These are phyloP conservation scores for Eristalinus sepulchralis DNA, from an alignment of 2,888 invertebrate genomes.

Conservation along the genomic window DNA sequence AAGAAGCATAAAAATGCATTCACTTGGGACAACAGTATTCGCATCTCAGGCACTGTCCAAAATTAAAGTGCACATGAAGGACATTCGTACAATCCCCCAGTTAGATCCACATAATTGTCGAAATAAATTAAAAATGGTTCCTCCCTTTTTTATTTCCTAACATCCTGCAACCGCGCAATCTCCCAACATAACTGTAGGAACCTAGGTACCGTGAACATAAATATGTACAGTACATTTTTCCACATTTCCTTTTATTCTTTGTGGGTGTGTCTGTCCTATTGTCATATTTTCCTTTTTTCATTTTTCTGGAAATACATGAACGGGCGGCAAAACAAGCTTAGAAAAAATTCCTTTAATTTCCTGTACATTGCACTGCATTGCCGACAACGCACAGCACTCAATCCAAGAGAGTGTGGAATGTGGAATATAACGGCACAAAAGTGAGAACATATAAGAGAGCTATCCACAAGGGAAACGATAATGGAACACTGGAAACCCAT, in stretches of 20 bases:
- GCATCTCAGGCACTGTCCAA: neutral
- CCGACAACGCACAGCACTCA: neutral
- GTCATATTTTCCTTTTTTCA: neutral
- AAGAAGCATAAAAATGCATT: neutral
- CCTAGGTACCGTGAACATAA: conserved; percentile 2
- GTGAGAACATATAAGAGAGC: conserved; percentile 38
- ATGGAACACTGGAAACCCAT: conserved; percentile 57
- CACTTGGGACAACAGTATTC: neutral
- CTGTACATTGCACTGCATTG: neutral
- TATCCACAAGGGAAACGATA: conserved; percentile 31
- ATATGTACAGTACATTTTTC: neutral
- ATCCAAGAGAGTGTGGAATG: conserved; percentile 16
- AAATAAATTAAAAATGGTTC: conserved; percentile 12
- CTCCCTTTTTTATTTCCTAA: conserved; percentile 34
- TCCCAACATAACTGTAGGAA: neutral
- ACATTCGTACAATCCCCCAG: neutral
- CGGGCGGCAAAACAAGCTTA: neutral
- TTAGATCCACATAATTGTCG: neutral
- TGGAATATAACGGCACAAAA: neutral
- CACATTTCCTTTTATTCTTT: neutral
- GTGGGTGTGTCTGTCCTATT: conserved; percentile 31
- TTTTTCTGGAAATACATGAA: neutral
- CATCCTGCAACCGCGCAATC: conserved; percentile 27
- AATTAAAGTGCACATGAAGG: neutral
- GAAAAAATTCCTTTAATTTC: conserved; percentile 20